These are phyloP conservation scores for Mnemiopsis leidyi DNA, from an alignment of 37 sponge, comb jelly and placozoan genomes.

Conservation along the genomic window DNA sequence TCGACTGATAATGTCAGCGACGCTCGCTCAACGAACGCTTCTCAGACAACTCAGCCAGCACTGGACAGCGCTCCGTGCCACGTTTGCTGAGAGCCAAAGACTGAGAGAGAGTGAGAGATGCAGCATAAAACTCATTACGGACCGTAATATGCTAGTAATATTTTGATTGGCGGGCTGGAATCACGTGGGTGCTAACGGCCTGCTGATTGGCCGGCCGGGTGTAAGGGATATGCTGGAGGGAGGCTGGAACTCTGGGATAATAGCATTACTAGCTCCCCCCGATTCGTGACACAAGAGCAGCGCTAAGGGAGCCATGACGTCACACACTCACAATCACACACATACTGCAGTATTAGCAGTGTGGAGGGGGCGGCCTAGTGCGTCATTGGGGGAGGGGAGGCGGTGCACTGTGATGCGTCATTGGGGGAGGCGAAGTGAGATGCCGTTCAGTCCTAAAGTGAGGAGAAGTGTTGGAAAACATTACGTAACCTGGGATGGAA, in stretches of 20 bases:
- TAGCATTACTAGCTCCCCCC: not conserved
- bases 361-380: not conserved
- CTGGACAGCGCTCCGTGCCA: not conserved
- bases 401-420: not conserved
- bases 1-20: not conserved
- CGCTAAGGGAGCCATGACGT: not conserved
- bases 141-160: not conserved
- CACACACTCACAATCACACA: not conserved
- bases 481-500: too few relatives aligned
- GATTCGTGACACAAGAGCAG: not conserved
- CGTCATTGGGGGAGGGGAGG: not conserved
- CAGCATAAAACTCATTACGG: conserved; percentile 39
- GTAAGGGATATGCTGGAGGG: not conserved
- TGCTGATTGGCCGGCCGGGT: not conserved
- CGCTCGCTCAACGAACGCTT: too few relatives aligned
- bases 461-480: too few relatives aligned
- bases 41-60: too few relatives aligned
- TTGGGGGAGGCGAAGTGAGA: not conserved
- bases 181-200: not conserved
- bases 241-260: not conserved
- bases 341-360: not conserved
- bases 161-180: not conserved
- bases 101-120: not conserved
- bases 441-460: too few relatives aligned
- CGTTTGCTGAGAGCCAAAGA: not conserved